phyloP scores from a whole-genome alignment of 2,113 vertebrate species.

The Mastomys natalensis region DNA sequence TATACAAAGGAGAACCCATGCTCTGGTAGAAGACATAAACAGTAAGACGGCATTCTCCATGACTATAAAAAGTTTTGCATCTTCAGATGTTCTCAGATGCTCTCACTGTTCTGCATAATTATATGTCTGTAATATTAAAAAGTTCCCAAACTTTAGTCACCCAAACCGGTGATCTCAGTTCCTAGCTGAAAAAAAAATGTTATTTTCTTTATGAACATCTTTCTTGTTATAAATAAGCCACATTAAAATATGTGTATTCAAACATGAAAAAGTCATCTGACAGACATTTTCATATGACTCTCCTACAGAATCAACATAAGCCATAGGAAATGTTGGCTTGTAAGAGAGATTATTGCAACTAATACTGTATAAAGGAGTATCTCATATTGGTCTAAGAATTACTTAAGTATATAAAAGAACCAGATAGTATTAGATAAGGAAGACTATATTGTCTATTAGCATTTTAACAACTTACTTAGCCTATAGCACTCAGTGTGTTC shows the following conservation, averaged over 20 bases:
- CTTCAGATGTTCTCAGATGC: background rate
- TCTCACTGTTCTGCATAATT: background rate
- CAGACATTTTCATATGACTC: background rate
- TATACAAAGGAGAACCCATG: background rate
- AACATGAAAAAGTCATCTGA: background rate
- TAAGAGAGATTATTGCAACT: background rate
- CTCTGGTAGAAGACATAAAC: background rate
- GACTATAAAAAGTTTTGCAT: background rate
- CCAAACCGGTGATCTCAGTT: background rate
- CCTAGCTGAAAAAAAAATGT: background rate
- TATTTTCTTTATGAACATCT: background rate
- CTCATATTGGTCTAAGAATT: background rate
- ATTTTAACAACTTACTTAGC: background rate
- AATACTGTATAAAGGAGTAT: background rate
- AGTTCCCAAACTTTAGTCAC: background rate
- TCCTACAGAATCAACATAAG: background rate
- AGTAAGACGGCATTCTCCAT: background rate
- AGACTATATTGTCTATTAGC: background rate
- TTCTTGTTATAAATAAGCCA: background rate
- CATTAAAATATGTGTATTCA: background rate
- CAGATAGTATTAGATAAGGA: background rate
- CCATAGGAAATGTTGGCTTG: background rate
- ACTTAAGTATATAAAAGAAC: background rate
- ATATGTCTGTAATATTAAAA: background rate
- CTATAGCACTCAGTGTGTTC: background rate